Conservation (phyloP, 1,140 invertebrate genomes). For the Hetaerina americana region DNA sequence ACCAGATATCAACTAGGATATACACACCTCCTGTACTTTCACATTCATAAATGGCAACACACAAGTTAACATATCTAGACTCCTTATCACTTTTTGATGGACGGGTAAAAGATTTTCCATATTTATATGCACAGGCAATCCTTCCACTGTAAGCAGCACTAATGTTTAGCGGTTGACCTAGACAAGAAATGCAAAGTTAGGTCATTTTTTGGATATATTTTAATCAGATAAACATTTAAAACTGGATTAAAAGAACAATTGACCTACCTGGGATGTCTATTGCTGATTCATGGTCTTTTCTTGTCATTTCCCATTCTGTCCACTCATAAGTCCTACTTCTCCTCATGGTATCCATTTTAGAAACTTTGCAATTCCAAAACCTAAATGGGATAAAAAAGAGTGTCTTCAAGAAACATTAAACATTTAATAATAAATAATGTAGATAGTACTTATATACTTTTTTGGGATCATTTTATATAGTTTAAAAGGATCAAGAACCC, state of each 20-base stretch:
- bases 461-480: no score
- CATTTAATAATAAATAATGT: no score
- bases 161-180: conserved; percentile 77
- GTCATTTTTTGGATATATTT: no score
- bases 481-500: no score
- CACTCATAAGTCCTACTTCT: conserved; percentile 57
- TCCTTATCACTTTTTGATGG: conserved; percentile 62
- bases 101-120: conserved; percentile 70
- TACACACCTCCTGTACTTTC: conserved; percentile 86
- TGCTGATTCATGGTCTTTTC: conserved; percentile 64
- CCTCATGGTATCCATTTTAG: conserved; percentile 32
- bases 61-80: conserved; percentile 81
- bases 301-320: conserved; percentile 84
- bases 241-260: not conserved
- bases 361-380: conserved; percentile 71
- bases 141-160: conserved; percentile 94
- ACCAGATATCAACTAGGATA: no score
- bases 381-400: no score
- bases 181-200: conserved; percentile 16
- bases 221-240: conserved; percentile 4
- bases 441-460: no score
- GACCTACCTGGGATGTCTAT: conserved; percentile 67
- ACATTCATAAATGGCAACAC: conserved; percentile 97
- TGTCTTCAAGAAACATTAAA: no score
- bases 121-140: conserved; percentile 92